Percentiles rank a stretch among this genome's conserved stretches.
phyloP scores from a whole-genome alignment of 1,140 invertebrate genomes.

The Zaprionus taronus region DNA sequence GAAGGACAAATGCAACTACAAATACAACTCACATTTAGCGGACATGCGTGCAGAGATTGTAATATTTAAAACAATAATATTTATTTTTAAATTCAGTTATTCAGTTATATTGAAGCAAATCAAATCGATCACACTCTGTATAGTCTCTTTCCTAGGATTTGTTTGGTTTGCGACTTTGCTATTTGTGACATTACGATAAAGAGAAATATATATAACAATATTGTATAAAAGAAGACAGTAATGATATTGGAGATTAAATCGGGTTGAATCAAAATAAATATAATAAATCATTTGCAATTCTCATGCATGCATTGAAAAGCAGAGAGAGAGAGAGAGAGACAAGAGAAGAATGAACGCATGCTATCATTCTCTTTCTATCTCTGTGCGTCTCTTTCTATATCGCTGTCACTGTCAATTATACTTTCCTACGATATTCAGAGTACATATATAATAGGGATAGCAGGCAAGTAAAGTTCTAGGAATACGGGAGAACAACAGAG shows the following conservation, averaged over 20 bases:
- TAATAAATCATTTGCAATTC: background rate
- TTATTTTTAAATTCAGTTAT: background rate
- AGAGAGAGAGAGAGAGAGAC: too few species aligned
- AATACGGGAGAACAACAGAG: background rate
- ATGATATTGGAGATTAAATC: background rate
- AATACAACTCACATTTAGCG: background rate
- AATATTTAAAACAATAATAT: background rate
- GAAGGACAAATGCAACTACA: background rate
- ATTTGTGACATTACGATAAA: background rate
- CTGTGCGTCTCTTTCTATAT: background rate
- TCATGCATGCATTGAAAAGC: background rate
- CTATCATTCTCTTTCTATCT: background rate
- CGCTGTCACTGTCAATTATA: background rate
- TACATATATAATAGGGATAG: background rate
- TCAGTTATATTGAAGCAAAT: background rate
- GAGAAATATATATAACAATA: background rate
- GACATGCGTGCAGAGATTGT: background rate
- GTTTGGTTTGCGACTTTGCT: background rate
- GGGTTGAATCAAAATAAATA: background rate
- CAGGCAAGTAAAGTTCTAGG: background rate
- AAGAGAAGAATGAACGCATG: background rate
- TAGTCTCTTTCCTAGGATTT: background rate
- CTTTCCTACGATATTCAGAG: background rate
- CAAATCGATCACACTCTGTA: background rate
- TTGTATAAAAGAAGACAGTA: background rate